phyloP scores from a whole-genome alignment of 2,888 invertebrate genomes.

The Masnerella sp. region DNA sequence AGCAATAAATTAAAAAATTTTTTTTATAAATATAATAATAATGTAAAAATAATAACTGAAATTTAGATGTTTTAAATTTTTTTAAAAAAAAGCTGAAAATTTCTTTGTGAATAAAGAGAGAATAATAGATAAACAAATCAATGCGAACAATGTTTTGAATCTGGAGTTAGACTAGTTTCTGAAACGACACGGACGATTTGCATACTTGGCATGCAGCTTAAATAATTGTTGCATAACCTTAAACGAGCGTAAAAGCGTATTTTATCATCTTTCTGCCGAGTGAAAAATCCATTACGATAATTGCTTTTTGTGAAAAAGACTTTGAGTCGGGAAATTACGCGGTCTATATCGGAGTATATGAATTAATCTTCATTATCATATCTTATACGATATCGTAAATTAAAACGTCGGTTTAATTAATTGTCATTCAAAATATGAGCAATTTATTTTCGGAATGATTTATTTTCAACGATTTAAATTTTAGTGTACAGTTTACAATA shows the following conservation, averaged over 20 bases:
- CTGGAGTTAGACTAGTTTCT: constrained; percentile 9
- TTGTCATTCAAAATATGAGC: too few relatives aligned
- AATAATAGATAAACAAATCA: not conserved
- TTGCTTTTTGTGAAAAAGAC: constrained; percentile 11
- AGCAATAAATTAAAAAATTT: too few relatives aligned
- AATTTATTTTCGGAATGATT: too few relatives aligned
- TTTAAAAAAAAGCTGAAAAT: not conserved
- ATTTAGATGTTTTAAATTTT: constrained; percentile 8
- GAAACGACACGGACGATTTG: constrained; percentile 22
- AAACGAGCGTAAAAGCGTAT: constrained; percentile 9
- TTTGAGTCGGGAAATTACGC: not conserved
- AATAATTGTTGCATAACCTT: constrained; percentile 25
- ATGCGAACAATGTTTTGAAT: constrained; percentile 2
- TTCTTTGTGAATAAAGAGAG: not conserved
- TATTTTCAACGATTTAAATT: too few relatives aligned
- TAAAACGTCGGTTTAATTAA: too few relatives aligned
- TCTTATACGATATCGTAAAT: too few relatives aligned
- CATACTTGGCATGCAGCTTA: constrained; percentile 19
- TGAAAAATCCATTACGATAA: constrained; percentile 35
- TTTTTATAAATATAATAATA: too few relatives aligned
- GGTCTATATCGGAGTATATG: not conserved
- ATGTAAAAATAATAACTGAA: too few relatives aligned
- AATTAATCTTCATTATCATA: not conserved
- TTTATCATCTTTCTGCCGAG: constrained; percentile 20
- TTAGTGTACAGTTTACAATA: too few relatives aligned